Evolutionary conservation across 2,888 invertebrate species (phyloP).

Genomic region (Apamea anceps): DNA sequence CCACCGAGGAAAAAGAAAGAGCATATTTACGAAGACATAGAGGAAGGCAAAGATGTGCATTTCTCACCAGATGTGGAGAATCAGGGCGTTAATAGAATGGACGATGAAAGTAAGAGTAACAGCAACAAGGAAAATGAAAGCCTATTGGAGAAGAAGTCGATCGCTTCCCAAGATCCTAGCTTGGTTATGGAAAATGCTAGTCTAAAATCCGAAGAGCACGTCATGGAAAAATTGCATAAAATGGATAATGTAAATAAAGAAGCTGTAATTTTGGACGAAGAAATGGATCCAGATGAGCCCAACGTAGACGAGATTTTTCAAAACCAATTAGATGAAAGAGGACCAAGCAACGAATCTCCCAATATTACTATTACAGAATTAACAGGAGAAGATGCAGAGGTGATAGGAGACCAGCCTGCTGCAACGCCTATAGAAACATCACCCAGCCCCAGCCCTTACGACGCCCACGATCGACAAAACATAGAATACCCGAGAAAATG

Average conservation of each 20-base stretch:
- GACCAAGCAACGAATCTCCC: slow-evolving; percentile 81
- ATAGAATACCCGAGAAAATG: slow-evolving; percentile 80
- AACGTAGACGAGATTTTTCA: slow-evolving; percentile 86
- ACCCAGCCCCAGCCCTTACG: slow-evolving; percentile 84
- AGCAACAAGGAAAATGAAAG: slow-evolving; percentile 87
- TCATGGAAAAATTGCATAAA: slow-evolving; percentile 87
- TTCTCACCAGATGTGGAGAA: slow-evolving; percentile 86
- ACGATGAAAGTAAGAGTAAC: slow-evolving; percentile 77
- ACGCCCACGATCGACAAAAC: slow-evolving; percentile 75
- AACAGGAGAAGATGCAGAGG: slow-evolving; percentile 81
- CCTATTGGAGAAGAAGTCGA: slow-evolving; percentile 84
- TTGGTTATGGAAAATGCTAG: slow-evolving; percentile 83
- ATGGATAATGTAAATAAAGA: slow-evolving; percentile 79
- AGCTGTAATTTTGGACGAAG: slow-evolving; percentile 82
- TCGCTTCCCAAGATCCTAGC: slow-evolving; percentile 87
- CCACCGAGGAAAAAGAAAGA: slow-evolving; percentile 89
- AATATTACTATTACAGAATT: slow-evolving; percentile 89
- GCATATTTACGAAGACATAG: slow-evolving; percentile 92
- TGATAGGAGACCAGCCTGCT: slow-evolving; percentile 75
- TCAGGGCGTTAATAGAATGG: slow-evolving; percentile 68
- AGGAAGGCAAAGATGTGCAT: slow-evolving; percentile 85
- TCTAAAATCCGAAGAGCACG: slow-evolving; percentile 81
- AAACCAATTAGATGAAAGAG: slow-evolving; percentile 83
- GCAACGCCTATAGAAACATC: slow-evolving; percentile 84
- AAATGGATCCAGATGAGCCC: slow-evolving; percentile 84